Conservation (phyloP, 2,888 invertebrate species). For the Oscheius onirici region DNA sequence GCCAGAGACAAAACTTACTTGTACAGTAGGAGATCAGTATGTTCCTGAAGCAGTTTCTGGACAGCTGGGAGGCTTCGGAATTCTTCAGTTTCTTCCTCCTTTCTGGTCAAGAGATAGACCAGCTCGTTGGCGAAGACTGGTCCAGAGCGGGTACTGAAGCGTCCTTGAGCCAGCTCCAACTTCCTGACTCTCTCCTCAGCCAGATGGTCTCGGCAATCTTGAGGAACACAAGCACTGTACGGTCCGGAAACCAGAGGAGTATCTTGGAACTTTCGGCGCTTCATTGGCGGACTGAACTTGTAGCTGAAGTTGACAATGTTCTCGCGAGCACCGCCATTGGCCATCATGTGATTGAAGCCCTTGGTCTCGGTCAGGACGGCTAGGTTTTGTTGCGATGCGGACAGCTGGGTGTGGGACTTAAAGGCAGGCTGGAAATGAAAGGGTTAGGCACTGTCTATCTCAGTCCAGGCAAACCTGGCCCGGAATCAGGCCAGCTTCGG, state of each 20-base stretch:
- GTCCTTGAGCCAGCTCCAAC: conserved; percentile 31
- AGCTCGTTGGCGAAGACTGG: conserved; percentile 40
- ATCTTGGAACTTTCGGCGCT: conserved; percentile 38
- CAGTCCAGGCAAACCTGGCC: too few relatives aligned
- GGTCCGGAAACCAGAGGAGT: conserved; percentile 7
- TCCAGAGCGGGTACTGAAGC: conserved; percentile 33
- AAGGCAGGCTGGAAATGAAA: conserved; percentile 28
- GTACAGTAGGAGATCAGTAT: not conserved
- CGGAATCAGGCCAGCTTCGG: too few relatives aligned
- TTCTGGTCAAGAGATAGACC: conserved; percentile 18
- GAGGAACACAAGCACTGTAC: conserved; percentile 41
- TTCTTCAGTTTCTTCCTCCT: too few relatives aligned
- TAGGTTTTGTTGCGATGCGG: conserved; percentile 20
- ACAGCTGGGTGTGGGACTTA: conserved; percentile 36
- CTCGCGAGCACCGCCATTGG: conserved; percentile 31
- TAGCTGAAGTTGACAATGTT: conserved; percentile 32
- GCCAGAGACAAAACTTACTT: not conserved
- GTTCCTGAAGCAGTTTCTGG: not conserved
- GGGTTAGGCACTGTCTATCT: too few relatives aligned
- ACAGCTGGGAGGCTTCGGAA: not conserved
- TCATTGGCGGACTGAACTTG: conserved; percentile 45
- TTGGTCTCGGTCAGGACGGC: conserved; percentile 35
- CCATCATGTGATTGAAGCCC: conserved; percentile 48
- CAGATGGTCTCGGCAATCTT: not conserved
- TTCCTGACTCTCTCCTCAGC: not conserved